phyloP scores from a whole-genome alignment of 2,797 vertebrate genomes.

The Sphaeramia orbicularis region DNA sequence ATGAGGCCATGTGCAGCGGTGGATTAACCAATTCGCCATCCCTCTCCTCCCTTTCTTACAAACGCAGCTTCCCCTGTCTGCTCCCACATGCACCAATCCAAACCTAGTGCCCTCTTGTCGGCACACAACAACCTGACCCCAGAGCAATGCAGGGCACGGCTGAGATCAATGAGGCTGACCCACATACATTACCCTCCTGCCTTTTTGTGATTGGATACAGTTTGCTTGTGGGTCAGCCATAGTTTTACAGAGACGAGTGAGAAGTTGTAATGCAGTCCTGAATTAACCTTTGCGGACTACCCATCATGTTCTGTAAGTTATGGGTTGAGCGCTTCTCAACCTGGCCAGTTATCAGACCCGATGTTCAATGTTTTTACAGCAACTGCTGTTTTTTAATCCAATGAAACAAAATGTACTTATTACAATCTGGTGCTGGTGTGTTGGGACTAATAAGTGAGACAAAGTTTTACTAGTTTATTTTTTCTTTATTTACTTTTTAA shows the following conservation, averaged over 20 bases:
- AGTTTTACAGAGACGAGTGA: constrained; percentile 34
- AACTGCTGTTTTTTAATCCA: no score
- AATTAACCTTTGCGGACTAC: constrained; percentile 28
- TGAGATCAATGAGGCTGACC: constrained; percentile 77
- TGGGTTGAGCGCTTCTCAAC: no score
- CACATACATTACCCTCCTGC: constrained; percentile 64
- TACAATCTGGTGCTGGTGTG: no score
- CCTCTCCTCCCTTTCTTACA: constrained; percentile 16
- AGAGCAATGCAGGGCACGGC: constrained; percentile 48
- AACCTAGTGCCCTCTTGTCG: constrained; percentile 40
- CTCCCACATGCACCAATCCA: constrained; percentile 21
- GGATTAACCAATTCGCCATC: constrained; percentile 49
- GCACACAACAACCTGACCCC: constrained; percentile 63
- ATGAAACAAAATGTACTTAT: no score
- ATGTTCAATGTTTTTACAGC: no score
- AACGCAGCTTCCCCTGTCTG: neutral
- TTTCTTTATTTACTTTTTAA: no score
- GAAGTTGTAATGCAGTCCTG: constrained; percentile 20
- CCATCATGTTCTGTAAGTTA: constrained; percentile 4
- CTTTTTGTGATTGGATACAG: constrained; percentile 61
- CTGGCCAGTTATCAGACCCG: no score
- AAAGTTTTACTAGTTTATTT: no score
- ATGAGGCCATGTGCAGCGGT: constrained; percentile 22
- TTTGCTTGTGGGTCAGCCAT: constrained; percentile 67
- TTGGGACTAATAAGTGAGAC: no score